Evolutionary conservation across 2,888 invertebrate genomes (phyloP).

Genomic region (Amphipoea oculea): DNA sequence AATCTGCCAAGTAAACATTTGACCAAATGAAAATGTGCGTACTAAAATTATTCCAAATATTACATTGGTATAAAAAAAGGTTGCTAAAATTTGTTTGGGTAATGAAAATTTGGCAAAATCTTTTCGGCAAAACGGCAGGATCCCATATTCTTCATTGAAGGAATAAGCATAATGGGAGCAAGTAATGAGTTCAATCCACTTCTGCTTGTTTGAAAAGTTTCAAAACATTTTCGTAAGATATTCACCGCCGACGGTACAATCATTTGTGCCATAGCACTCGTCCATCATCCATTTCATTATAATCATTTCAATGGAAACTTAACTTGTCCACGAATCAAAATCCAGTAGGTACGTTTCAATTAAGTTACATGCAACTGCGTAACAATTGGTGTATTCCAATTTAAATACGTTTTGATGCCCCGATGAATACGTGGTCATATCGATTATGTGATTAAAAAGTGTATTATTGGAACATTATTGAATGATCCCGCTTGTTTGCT

Average conservation of each 20-base stretch:
- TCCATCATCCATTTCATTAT: constrained; percentile 26
- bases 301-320: constrained; percentile 56
- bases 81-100: no score
- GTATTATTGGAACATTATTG: constrained; percentile 7
- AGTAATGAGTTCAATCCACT: background rate
- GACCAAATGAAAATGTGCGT: no score
- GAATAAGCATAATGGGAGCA: background rate
- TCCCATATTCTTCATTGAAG: background rate
- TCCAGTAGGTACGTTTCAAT: constrained; percentile 45
- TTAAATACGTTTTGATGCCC: constrained; percentile 47
- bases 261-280: constrained; percentile 2
- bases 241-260: background rate
- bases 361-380: constrained; percentile 41
- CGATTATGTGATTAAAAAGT: constrained; percentile 26
- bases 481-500: constrained; percentile 5
- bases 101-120: no score
- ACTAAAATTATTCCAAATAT: no score
- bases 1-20: no score
- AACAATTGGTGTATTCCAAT: constrained; percentile 37
- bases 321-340: constrained; percentile 41
- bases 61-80: no score
- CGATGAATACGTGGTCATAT: constrained; percentile 21
- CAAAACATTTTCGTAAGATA: background rate
- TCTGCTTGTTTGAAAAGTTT: background rate
- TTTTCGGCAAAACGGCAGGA: no score